Base-by-base conservation (phyloP, 2,888 invertebrate species). In the Chrysodeixis includens region DNA sequence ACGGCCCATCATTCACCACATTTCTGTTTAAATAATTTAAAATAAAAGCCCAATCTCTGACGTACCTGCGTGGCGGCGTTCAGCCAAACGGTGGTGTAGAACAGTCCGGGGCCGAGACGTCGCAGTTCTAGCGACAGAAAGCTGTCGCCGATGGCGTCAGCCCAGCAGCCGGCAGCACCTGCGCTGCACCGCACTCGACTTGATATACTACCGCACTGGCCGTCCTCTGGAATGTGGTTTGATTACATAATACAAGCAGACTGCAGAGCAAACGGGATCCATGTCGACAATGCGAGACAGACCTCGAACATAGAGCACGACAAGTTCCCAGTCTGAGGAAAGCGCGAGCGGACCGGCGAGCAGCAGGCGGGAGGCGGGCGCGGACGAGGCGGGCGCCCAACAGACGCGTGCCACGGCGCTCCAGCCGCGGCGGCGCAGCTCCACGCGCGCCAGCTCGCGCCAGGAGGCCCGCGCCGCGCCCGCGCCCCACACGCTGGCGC, bases 41-140 rank as follows among this genome's bases (percentile, higher is more conserved):
- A n/a, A n/a, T n/a, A n/a, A n/a, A n/a, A n/a, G n/a, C n/a, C n/a
- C n/a, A n/a, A n/a, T n/a, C n/a, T n/a, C n/a, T n/a, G n/a, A n/a
- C n/a, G n/a, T 54, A 92, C 93, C 87, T 93, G 93, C 2, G 89
- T 84, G 58, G 91, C 89, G 20, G 92, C 83, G 71, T 90, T 90
- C 49, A 92, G 87, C 89, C 91, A 89, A 44, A 93, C 87, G 18
- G 90, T 87, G 76, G 93, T 90, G 80, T 79, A 71, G 62, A 86
- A 88, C 46, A 84, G 81, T 4, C 78, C 69, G 10, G 87, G 87
- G 44, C 89, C 91, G 56, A 90, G 80, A 57, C 81, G 81, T 35
- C 77, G 78, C 78, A 87, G 85, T 76, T 87, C 85, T 68, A 92
- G 84, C 60, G 93, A 83, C 30, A 93, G 81, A 78, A 89, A 92